These are phyloP conservation scores for Tarsius wallacei DNA, from an alignment of 2,797 vertebrate species.

Conservation along the genomic window DNA sequence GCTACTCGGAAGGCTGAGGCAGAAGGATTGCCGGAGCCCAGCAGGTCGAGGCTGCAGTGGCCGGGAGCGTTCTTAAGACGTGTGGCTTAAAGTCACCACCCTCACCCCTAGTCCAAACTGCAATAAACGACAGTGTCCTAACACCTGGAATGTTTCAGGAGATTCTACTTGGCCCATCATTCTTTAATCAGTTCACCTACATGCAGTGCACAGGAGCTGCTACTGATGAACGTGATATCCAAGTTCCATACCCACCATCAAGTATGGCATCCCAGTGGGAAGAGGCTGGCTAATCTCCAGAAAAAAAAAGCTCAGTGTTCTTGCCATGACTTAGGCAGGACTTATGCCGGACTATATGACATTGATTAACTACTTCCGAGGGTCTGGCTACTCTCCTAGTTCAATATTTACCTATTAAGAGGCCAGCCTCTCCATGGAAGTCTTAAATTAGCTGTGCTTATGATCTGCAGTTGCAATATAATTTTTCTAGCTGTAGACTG, in stretches of 20 bases:
- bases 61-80: too few species aligned
- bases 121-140: not conserved
- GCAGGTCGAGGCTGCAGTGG: too few species aligned
- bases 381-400: not conserved
- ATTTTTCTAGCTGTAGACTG: not conserved
- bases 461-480: not conserved
- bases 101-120: not conserved
- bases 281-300: not conserved
- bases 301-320: not conserved
- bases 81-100: not conserved
- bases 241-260: conserved; percentile 4
- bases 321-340: not conserved
- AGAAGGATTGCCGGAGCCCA: too few species aligned
- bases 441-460: conserved; percentile 17
- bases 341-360: not conserved
- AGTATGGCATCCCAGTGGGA: not conserved
- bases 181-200: not conserved
- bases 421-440: not conserved
- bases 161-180: not conserved
- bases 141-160: not conserved
- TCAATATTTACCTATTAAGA: not conserved
- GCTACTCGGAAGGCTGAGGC: too few species aligned
- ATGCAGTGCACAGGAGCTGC: not conserved
- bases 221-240: not conserved
- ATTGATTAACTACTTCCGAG: not conserved